Base-by-base conservation (phyloP, 2,113 vertebrate species). In the Ancistrus triradiatus region DNA sequence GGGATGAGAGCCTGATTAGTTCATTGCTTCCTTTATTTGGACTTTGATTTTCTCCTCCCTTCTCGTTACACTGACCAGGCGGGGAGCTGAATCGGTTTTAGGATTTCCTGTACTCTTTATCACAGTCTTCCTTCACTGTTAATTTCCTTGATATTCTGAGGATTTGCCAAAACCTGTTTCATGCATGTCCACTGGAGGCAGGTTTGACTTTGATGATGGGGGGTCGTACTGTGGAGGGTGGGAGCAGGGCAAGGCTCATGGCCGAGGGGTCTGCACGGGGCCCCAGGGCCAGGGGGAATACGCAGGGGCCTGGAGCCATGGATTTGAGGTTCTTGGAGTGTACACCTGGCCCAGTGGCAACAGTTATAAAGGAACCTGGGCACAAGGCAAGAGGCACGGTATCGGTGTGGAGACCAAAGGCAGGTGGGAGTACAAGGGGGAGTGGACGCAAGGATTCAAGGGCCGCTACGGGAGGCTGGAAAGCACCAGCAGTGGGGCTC, bases 161-260 rank as follows among this genome's bases (percentile, higher is more conserved):
- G 81, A 84, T 86, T 88, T 87, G 83, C 83, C 84, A 75, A 81
- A 80, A 81, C 84, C 84, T 84, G 84, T 88, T 88, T 86, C 85
- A 88, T 88, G 87, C 87, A 88, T 88, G 87, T 89, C 87, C 87
- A 87, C 85, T 89, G 87, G 87, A 83, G 87, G 87, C 84, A 89
- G 95, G 92, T 98, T 98, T 94, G 93, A 98, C 92, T 98, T 98
- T 95, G 95, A 98, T 85, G 95, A 98, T 86, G 95, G 95, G 89
- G 95, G 95, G 89, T 95, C 95, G 86, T 98, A 98, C 90, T 98
- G 95, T 84, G 95, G 95, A 87, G 95, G 93, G 89, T 98, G 95
- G 95, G 93, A 95, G 87, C 95, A 97, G 85, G 95, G 95, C 73
- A 97, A 97, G 87, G 95, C 95, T 81, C 95, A 98, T 74, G 95